These are phyloP conservation scores for Sakesphorus luctuosus DNA, from an alignment of 2,113 vertebrate species.

Conservation along the genomic window DNA sequence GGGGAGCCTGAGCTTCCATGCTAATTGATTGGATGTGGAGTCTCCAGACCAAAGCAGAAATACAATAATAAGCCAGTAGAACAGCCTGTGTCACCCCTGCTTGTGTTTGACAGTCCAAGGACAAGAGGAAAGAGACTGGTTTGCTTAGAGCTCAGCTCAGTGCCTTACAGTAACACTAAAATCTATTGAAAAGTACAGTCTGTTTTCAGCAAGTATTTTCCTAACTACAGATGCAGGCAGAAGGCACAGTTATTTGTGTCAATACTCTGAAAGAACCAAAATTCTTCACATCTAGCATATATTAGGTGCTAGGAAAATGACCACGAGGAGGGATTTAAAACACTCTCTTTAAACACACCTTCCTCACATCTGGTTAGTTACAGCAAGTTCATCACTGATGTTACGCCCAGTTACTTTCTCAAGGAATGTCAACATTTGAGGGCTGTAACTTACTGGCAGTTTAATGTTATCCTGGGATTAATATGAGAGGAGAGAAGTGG, in stretches of 20 bases:
- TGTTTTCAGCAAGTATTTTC: conserved; percentile 26
- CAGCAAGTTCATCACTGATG: background rate
- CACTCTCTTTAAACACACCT: conserved; percentile 29
- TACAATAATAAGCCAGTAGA: background rate
- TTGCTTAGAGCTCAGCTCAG: background rate
- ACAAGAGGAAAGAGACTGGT: background rate
- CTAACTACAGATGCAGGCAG: conserved; percentile 1
- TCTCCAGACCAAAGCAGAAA: background rate
- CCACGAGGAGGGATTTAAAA: conserved; percentile 9
- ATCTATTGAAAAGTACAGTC: background rate
- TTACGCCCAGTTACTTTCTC: conserved; percentile 12
- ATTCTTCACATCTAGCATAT: conserved; percentile 39
- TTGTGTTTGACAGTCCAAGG: background rate
- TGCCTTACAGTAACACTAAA: background rate
- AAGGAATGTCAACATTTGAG: conserved; percentile 40
- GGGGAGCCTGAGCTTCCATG: background rate
- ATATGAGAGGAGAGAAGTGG: background rate
- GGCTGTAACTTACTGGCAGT: conserved; percentile 5
- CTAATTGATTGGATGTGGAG: background rate
- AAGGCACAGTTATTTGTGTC: background rate
- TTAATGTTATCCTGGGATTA: conserved; percentile 53
- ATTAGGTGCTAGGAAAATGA: conserved; percentile 32
- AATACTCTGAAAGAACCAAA: conserved; percentile 3
- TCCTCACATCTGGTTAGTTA: conserved; percentile 24
- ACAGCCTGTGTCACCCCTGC: background rate